Conservation (phyloP, 1,140 invertebrate genomes). For the Penaeus indicus region DNA sequence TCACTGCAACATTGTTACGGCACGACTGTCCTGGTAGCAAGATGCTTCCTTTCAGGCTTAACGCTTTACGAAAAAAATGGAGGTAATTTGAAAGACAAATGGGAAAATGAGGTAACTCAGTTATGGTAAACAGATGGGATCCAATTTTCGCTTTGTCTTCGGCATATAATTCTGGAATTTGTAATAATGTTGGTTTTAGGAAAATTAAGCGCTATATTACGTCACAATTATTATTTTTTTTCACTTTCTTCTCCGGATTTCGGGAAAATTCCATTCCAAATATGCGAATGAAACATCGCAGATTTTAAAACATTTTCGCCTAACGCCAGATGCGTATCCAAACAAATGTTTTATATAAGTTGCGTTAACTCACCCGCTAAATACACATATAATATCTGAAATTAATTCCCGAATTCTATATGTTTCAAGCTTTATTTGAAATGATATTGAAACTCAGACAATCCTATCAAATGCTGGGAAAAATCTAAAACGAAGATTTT, state of each 20-base stretch:
- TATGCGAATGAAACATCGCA: too few relatives aligned
- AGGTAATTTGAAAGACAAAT: conserved; percentile 60
- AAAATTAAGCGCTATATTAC: conserved; percentile 38
- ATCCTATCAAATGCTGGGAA: background rate
- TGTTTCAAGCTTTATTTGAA: too few relatives aligned
- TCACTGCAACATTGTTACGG: too few relatives aligned
- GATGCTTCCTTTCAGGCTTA: conserved; percentile 48
- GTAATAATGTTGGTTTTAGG: conserved; percentile 51
- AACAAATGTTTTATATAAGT: too few relatives aligned
- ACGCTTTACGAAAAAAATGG: conserved; percentile 29
- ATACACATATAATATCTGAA: too few relatives aligned
- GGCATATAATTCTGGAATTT: conserved; percentile 58
- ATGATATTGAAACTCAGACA: too few relatives aligned
- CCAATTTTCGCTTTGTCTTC: conserved; percentile 60
- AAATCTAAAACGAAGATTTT: background rate
- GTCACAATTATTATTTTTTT: background rate
- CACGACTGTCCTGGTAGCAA: background rate
- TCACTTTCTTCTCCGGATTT: too few relatives aligned
- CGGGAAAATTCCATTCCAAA: too few relatives aligned
- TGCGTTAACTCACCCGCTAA: too few relatives aligned
- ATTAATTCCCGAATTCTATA: too few relatives aligned
- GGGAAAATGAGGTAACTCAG: conserved; percentile 59
- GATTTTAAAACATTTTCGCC: too few relatives aligned
- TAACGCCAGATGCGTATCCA: too few relatives aligned
- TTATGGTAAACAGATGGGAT: conserved; percentile 58